Conservation (phyloP, 2,797 vertebrate species). For the Siniperca undulata region DNA sequence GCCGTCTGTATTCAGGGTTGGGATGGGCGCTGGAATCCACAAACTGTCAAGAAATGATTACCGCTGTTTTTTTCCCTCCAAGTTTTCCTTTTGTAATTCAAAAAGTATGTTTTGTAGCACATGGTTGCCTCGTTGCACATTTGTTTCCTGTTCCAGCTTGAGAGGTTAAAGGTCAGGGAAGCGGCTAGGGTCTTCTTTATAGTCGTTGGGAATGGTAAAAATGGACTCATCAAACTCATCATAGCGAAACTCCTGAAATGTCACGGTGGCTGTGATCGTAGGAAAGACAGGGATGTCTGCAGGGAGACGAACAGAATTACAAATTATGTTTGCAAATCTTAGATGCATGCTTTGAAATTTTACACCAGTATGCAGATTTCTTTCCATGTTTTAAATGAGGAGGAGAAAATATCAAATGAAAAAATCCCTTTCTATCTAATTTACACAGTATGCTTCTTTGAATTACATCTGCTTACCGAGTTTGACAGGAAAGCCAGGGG, state of each 20-base stretch:
- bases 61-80: not conserved
- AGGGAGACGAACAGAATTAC: constrained; percentile 21
- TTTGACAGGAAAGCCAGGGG: constrained; percentile 98
- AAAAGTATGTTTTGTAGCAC: constrained; percentile 38
- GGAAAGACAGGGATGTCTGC: constrained; percentile 97
- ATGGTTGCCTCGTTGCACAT: not conserved
- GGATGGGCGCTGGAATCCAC: not conserved
- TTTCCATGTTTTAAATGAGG: not conserved
- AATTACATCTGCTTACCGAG: constrained; percentile 86
- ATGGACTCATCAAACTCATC: constrained; percentile 94
- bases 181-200: constrained; percentile 98
- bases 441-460: not conserved
- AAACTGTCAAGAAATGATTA: not conserved
- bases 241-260: constrained; percentile 98
- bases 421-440: not conserved
- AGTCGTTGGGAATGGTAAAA: constrained; percentile 96
- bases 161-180: constrained; percentile 94
- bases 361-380: not conserved
- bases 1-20: not conserved
- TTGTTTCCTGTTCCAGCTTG: constrained; percentile 8
- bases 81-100: constrained; percentile 25
- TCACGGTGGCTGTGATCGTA: constrained; percentile 99
- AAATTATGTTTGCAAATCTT: not conserved
- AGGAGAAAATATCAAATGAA: not conserved
- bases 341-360: not conserved